Base-by-base conservation (phyloP, 1,140 invertebrate species). In the Aethina tumida region DNA sequence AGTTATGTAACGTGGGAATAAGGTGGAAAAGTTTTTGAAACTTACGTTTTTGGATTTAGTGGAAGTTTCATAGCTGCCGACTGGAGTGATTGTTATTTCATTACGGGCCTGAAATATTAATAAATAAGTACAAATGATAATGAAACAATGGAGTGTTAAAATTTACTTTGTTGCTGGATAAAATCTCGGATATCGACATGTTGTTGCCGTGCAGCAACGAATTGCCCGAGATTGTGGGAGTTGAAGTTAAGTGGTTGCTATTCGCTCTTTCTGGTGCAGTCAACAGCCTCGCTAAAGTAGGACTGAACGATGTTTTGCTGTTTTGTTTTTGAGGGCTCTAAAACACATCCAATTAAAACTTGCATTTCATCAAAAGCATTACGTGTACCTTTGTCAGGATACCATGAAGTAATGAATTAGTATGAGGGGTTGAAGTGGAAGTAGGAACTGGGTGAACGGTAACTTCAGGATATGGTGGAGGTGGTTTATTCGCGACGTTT, bases 381-480 rank as follows among this genome's bases (percentile, higher is more conserved):
- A 12, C 10, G 8, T 24, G 29, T 64, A 73, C 71, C 63, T 77
- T 83, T 1, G 79, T 83, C 10, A 85, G 63, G 42, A 83, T 84
- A 13, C 79, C 79, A 50, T 84, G 81, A 2, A 85, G 66, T 17
- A 85, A 59, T 1, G 80, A 83, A 48, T 76, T 77, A 66, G 58
- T 69, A 52, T 60, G 66, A 26, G 57, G 53, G 7, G 49, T 31
- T 19, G 47, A 39, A 65, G 52, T 17, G 64, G 66, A 60, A 2
- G 55, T 53, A 4, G 56, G 48, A 34, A 84, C 80, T 2, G 81
- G 80, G 55, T 83, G 74, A 7, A 84, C 63, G 1, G 80, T 83
- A 16, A 84, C 81, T 56, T 84, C 81, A 0, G 80, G 80, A 63
- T 81, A 84, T 29, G 79, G 78, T 21, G 79, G 75, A 2, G 77